Evolutionary conservation across 2,113 vertebrate species (phyloP), one percentile per base, ranked within the genome.

Genomic region (Scortum barcoo): DNA sequence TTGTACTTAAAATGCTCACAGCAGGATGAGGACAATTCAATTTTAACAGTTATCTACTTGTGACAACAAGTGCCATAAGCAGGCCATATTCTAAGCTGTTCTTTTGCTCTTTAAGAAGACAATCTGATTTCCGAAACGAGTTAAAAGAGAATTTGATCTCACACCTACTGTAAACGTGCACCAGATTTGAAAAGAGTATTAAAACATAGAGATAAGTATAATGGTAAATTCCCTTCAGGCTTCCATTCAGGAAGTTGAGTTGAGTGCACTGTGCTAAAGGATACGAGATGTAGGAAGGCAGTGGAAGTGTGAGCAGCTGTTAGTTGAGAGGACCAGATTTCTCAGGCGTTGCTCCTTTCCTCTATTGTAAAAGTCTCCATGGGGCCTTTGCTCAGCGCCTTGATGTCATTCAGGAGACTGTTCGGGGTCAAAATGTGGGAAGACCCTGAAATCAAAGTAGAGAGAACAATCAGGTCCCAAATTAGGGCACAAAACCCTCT

Each of bases 351-450:
- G 72, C 68, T 76, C 16, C 69, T 91, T 77, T 97, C 97, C 19
- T 97, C 96, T 63, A 96, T 69, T 63, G 89, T 96, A 44, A 97
- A 94, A 36, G 79, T 92, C 84, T 98, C 96, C 94, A 96, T 95
- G n/a, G 95, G 92, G 3, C 93, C 83, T 91, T 97, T 98, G 93
- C 88, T 98, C 86, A 99, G 95, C 67, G 91, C 95, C 93, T 98
- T 97, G 83, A 99, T 96, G 80, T 99, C 96, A 81, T 99, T 95
- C 92, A 99, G 92, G 58, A 99, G 96, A 72, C 89, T 91, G 82
- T 66, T 96, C 36, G 98, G 98, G 75, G 97, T 99, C 86, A 98
- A 86, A 93, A 98, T 95, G 88, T 99, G 97, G 10, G 98, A 97
- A 46, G 98, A 99, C 83, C 98, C 98, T 99, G 88, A 19, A 84